Base-by-base conservation (phyloP, 1,140 invertebrate species). In the Bombus superbus region DNA sequence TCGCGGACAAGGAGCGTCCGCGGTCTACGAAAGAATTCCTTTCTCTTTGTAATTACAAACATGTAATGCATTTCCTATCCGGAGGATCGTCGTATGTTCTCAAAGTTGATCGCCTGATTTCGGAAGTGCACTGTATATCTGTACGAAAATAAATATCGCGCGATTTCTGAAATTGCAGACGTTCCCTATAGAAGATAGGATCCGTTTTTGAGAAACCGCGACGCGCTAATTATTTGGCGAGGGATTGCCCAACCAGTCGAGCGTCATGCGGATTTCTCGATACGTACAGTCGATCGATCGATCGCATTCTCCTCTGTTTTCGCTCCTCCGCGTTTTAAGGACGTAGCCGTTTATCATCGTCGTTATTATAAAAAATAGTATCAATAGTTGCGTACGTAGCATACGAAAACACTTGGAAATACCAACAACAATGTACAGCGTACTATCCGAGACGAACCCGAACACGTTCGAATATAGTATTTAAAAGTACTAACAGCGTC, bases 401-500 rank as follows among this genome's bases (percentile, higher is more conserved):
- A 57, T 83, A 83, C 64, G 75, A 83, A 77, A 83, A 83, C 77
- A 83, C 62, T 40, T n/a, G 25, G 32, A 66, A n/a, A 75, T 66
- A 66, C 62, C 74, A 83, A 69, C 81, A 75, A 71, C 35, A 82
- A 59, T 77, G 22, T 83, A 68, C 62, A 53, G 32, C 18, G 40
- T 40, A 38, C 73, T 32, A 28, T 66, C 75, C 44, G n/a, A 69
- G 64, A 40, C 74, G n/a, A 15, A 66, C 75, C 71, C 22, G 68
- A 64, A 69, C 69, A 62, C 79, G 73, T 62, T 87, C 53, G 71
- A 86, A 38, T 64, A 74, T 35, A 62, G 25, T n/a, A 35, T 66
- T 83, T 79, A 5, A 32, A 57, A 44, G 40, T 74, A 38, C 13
- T 47, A 68, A 68, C 18, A 68, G 32, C 32, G 13, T 77, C 47